Conservation (phyloP, 2,888 invertebrate species). For the Tyria jacobaeae region DNA sequence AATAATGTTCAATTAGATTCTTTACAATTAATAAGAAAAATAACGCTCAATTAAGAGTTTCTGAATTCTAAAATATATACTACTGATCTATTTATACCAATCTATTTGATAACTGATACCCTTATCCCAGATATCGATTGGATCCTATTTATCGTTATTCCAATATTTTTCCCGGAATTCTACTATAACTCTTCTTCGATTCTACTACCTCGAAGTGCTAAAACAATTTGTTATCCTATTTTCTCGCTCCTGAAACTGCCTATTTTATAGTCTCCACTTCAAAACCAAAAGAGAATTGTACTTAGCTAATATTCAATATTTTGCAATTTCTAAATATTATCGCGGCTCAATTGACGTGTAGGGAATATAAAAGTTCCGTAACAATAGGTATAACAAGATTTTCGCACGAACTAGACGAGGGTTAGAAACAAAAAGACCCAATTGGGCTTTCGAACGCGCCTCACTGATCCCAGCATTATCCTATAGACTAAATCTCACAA, state of each 20-base stretch:
- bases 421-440: slow-evolving; percentile 72
- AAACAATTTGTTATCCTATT: no score
- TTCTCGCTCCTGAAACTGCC: not conserved
- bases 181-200: no score
- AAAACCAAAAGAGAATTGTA: slow-evolving; percentile 10
- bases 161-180: no score
- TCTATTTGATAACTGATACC: no score
- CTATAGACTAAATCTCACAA: slow-evolving; percentile 61
- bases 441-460: slow-evolving; percentile 67
- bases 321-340: slow-evolving; percentile 27
- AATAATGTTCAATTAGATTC: no score
- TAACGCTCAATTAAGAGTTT: no score
- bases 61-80: no score
- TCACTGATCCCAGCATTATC: slow-evolving; percentile 71
- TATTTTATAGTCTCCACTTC: not conserved
- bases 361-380: slow-evolving; percentile 66
- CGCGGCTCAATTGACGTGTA: slow-evolving; percentile 40
- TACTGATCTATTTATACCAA: no score
- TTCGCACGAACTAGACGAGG: slow-evolving; percentile 55
- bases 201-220: no score
- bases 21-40: no score
- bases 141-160: no score
- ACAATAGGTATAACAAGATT: slow-evolving; percentile 66
- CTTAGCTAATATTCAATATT: slow-evolving; percentile 23
- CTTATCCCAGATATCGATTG: no score